Conservation (phyloP, 2,113 vertebrate genomes). For the Tautogolabrus adspersus region DNA sequence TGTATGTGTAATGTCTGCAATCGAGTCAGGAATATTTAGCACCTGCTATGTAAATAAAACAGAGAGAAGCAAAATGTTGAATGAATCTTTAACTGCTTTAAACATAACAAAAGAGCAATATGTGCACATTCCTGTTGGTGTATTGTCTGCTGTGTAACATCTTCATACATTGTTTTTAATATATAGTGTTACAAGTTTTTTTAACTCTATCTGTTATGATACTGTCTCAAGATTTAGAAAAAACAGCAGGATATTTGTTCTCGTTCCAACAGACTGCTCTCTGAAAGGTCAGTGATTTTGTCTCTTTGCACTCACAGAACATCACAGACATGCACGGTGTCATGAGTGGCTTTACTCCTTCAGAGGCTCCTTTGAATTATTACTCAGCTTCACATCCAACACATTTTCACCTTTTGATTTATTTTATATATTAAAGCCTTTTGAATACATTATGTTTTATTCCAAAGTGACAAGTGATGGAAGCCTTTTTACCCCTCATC, state of each 20-base stretch:
- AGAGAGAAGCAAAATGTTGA: not conserved
- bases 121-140: not conserved
- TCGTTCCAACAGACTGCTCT: not conserved
- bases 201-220: not conserved
- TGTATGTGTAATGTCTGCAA: conserved; percentile 12
- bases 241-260: not conserved
- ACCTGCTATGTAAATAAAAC: conserved; percentile 18
- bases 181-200: not conserved
- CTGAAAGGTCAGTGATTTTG: conserved; percentile 26
- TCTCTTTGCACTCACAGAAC: conserved; percentile 12
- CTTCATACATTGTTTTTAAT: too few species aligned
- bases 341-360: not conserved
- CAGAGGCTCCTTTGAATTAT: not conserved
- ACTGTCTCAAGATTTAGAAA: not conserved
- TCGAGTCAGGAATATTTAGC: conserved; percentile 4
- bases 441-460: not conserved
- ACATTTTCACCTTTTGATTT: not conserved
- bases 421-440: not conserved
- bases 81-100: conserved; percentile 35
- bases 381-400: not conserved
- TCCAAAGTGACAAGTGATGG: not conserved
- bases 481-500: not conserved
- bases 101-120: not conserved
- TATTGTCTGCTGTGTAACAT: too few species aligned
- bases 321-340: not conserved